phyloP scores from a whole-genome alignment of 2,113 vertebrate genomes.

The Lasiurus borealis region DNA sequence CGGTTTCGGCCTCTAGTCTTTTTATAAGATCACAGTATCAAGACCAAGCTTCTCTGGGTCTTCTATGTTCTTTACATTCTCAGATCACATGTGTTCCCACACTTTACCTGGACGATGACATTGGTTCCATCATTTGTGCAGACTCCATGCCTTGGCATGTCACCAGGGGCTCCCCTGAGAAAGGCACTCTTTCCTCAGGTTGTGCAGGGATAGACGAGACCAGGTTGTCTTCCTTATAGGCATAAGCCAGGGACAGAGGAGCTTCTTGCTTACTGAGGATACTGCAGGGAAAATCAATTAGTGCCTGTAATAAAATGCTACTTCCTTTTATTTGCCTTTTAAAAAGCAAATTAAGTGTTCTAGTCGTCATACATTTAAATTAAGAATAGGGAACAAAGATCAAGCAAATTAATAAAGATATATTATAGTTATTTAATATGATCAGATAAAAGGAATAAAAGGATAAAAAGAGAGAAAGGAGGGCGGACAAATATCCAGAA shows the following conservation, averaged over 20 bases:
- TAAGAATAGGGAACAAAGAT: neutral
- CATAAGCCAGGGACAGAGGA: no score
- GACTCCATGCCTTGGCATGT: neutral
- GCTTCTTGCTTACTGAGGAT: neutral
- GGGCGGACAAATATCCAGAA: neutral
- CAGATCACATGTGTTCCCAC: neutral
- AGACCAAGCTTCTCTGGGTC: neutral
- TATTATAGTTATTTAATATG: neutral
- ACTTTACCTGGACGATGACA: fast-evolving
- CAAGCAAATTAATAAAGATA: neutral
- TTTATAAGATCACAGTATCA: neutral
- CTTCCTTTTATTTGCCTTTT: slow-evolving; percentile 32
- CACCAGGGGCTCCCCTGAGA: neutral
- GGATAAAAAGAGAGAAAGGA: neutral
- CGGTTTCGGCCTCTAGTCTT: neutral
- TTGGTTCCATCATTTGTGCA: neutral
- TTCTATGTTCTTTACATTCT: neutral
- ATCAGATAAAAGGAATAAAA: neutral
- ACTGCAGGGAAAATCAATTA: neutral
- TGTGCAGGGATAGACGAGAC: neutral
- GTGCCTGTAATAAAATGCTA: neutral
- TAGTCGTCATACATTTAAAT: neutral
- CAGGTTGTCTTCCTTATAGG: neutral
- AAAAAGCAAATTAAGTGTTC: slow-evolving; percentile 40
- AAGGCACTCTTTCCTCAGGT: neutral